Percentiles rank a stretch among this genome's conserved stretches.
phyloP scores from a whole-genome alignment of 2,113 vertebrate species.

The Catharus bicknelli region DNA sequence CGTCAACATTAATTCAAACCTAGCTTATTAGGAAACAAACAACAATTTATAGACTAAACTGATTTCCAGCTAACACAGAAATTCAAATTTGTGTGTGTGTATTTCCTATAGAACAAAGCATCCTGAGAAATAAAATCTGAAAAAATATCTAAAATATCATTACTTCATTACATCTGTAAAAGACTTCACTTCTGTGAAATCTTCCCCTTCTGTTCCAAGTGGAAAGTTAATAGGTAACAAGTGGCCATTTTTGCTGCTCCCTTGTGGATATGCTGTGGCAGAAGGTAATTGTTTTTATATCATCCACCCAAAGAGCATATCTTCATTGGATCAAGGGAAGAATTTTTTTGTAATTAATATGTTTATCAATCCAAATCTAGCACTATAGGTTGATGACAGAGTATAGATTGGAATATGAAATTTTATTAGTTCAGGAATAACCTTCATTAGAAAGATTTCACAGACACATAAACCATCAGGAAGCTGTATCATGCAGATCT shows the following conservation, averaged over 20 bases:
- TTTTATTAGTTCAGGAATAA: slow-evolving; percentile 38
- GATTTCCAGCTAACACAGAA: neutral
- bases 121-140: neutral
- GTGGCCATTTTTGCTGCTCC: neutral
- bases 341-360: slow-evolving; percentile 15
- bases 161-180: neutral
- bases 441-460: slow-evolving; percentile 26
- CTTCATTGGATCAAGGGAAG: neutral
- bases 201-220: neutral
- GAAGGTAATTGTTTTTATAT: neutral
- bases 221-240: neutral
- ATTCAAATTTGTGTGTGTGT: neutral
- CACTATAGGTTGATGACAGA: neutral
- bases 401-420: neutral
- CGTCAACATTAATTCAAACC: neutral
- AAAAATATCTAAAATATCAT: neutral
- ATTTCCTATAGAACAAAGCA: neutral
- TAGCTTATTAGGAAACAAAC: neutral
- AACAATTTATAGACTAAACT: neutral
- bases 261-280: neutral
- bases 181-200: neutral
- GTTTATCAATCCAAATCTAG: slow-evolving; percentile 14
- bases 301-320: neutral
- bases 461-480: slow-evolving; percentile 9
- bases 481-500: slow-evolving; percentile 9